These are phyloP conservation scores for Nanorana parkeri DNA, from an alignment of 2,113 vertebrate genomes.

Conservation along the genomic window DNA sequence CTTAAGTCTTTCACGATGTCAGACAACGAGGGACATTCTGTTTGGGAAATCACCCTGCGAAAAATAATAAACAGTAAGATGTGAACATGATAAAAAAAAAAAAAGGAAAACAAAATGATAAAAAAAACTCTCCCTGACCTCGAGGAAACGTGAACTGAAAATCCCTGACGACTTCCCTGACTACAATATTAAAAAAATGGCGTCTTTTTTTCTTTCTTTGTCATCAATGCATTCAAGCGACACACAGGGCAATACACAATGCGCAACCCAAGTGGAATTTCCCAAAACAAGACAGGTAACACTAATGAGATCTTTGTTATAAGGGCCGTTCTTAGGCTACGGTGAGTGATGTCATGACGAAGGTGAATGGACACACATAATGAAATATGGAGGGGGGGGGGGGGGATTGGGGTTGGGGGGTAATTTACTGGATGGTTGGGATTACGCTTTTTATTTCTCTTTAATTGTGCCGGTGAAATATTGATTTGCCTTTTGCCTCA, in stretches of 20 bases:
- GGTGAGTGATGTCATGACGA: not conserved
- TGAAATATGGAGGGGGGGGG: slow-evolving; percentile 4
- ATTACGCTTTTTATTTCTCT: slow-evolving; percentile 11
- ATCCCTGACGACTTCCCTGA: not conserved
- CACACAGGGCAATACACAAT: not conserved
- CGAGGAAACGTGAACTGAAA: not conserved
- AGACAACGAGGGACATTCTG: slow-evolving; percentile 83
- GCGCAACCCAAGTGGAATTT: not conserved
- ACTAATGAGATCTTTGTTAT: not conserved
- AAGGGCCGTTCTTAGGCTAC: not conserved
- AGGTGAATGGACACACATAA: not conserved
- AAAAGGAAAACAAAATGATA: not conserved
- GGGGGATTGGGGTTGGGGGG: too few relatives aligned
- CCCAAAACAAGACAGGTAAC: slow-evolving; percentile 20
- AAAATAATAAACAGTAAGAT: slow-evolving; percentile 62
- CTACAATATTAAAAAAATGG: too few relatives aligned
- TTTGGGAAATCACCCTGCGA: slow-evolving; percentile 79
- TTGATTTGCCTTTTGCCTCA: slow-evolving; percentile 6
- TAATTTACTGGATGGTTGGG: not conserved
- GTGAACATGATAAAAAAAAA: slow-evolving; percentile 55
- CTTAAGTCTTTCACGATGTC: slow-evolving; percentile 64
- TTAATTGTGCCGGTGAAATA: not conserved
- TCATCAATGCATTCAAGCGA: slow-evolving; percentile 2
- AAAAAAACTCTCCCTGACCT: slow-evolving; percentile 11
- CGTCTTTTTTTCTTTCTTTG: not conserved